Conservation (phyloP, 2,888 invertebrate species). For the Ophraella communa region DNA sequence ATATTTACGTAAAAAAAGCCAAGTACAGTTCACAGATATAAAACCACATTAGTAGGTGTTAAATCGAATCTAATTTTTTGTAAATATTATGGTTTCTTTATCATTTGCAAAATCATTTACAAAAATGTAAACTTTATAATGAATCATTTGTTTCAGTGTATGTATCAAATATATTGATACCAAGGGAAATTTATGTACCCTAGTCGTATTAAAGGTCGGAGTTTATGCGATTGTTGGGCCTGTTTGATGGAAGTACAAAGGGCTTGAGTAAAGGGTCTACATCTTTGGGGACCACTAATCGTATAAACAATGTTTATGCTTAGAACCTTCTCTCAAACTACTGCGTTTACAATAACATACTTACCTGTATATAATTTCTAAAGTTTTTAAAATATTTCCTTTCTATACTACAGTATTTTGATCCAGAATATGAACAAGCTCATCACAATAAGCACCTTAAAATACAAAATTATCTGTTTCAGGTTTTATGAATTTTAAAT, state of each 20-base stretch:
- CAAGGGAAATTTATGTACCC: conserved; percentile 41
- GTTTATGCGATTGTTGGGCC: conserved; percentile 42
- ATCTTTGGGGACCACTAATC: conserved; percentile 24
- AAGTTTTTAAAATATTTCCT: too few relatives aligned
- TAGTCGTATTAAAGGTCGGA: conserved; percentile 35
- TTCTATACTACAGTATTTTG: too few relatives aligned
- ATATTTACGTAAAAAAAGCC: too few relatives aligned
- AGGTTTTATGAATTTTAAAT: too few relatives aligned
- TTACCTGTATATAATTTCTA: not conserved
- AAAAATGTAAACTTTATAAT: not conserved
- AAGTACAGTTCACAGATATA: too few relatives aligned
- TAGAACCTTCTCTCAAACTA: not conserved
- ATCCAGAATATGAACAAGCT: too few relatives aligned
- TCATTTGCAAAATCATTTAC: too few relatives aligned
- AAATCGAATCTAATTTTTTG: too few relatives aligned
- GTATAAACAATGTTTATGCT: conserved; percentile 21
- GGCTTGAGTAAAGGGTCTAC: conserved; percentile 21
- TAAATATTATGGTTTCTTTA: too few relatives aligned
- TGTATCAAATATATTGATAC: not conserved
- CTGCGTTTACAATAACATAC: not conserved
- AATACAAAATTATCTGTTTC: too few relatives aligned
- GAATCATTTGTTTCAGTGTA: not conserved
- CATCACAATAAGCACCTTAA: too few relatives aligned
- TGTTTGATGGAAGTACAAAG: conserved; percentile 42
- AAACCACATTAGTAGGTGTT: too few relatives aligned